Evolutionary conservation across 1,140 invertebrate species (phyloP).

Genomic region (Eubasilissa regina): DNA sequence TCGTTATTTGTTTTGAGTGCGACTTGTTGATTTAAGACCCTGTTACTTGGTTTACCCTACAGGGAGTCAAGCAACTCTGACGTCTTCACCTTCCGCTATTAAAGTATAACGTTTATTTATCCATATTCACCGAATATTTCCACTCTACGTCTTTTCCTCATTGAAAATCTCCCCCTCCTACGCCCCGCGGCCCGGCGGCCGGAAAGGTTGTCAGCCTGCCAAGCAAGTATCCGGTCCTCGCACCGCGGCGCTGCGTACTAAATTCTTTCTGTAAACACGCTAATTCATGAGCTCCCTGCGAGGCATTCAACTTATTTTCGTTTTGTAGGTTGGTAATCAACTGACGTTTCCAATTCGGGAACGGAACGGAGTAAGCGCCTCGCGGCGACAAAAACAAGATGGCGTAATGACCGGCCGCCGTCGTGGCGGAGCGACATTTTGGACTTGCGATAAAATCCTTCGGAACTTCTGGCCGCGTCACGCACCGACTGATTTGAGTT

Average conservation of each 20-base stretch:
- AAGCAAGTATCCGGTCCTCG: slow-evolving; percentile 39
- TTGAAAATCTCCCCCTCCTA: not conserved
- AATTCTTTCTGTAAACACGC: slow-evolving; percentile 10
- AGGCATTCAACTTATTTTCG: slow-evolving; percentile 52
- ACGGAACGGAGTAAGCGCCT: slow-evolving; percentile 22
- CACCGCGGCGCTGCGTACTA: slow-evolving; percentile 4
- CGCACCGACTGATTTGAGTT: slow-evolving; percentile 36
- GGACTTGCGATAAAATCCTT: not conserved
- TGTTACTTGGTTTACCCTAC: no score
- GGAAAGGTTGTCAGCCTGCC: slow-evolving; percentile 37
- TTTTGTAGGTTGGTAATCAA: slow-evolving; percentile 49
- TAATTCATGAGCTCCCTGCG: slow-evolving; percentile 12
- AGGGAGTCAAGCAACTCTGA: no score
- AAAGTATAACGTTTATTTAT: no score
- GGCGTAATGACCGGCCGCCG: slow-evolving; percentile 11
- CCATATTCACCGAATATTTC: not conserved
- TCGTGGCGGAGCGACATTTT: slow-evolving; percentile 12
- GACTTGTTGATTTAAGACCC: no score
- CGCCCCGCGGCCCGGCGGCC: slow-evolving; percentile 5
- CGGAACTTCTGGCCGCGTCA: not conserved
- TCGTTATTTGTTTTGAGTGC: no score
- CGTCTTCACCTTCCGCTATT: no score
- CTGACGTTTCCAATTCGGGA: not conserved
- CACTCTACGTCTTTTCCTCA: slow-evolving; percentile 28
- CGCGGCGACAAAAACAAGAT: not conserved